Conservation (phyloP, 2,888 invertebrate genomes). For the Drosophila niveifrons region DNA sequence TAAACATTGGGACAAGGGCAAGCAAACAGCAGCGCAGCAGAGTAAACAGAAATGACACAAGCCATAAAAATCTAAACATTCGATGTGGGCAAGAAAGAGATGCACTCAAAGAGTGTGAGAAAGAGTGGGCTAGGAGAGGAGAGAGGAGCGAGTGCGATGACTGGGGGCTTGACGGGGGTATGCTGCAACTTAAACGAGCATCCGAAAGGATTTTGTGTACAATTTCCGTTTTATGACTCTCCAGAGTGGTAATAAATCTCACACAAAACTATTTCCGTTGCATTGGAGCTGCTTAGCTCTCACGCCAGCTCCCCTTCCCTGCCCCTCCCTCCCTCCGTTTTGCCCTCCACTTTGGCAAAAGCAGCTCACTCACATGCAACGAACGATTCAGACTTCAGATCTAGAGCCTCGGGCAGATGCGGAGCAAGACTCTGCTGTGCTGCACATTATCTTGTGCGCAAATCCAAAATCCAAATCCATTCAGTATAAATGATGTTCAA, state of each 20-base stretch:
- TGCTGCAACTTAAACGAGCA: constrained; percentile 79
- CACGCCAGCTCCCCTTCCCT: constrained; percentile 25
- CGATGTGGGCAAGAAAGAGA: constrained; percentile 30
- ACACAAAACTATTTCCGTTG: constrained; percentile 85
- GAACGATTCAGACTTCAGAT: constrained; percentile 35
- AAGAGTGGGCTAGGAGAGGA: neutral
- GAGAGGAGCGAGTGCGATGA: neutral
- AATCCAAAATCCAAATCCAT: constrained; percentile 78
- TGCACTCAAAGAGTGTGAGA: neutral
- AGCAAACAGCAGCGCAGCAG: constrained; percentile 62
- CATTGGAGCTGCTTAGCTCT: constrained; percentile 78
- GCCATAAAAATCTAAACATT: constrained; percentile 77
- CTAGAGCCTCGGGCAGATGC: constrained; percentile 12
- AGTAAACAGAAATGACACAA: constrained; percentile 82
- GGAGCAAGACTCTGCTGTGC: constrained; percentile 14
- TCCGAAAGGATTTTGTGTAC: constrained; percentile 84
- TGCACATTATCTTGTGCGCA: constrained; percentile 72
- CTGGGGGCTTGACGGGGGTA: neutral
- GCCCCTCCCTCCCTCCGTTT: neutral
- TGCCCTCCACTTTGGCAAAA: neutral
- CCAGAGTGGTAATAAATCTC: constrained; percentile 85
- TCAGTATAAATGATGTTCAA: constrained; percentile 75
- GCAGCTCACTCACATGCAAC: constrained; percentile 60
- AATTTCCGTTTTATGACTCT: constrained; percentile 86
- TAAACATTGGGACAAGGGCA: constrained; percentile 78